A percentile compares a stretch with the other conserved stretches of the same genome.
Conservation (phyloP, 2,797 vertebrate species). For the Falco naumanni region DNA sequence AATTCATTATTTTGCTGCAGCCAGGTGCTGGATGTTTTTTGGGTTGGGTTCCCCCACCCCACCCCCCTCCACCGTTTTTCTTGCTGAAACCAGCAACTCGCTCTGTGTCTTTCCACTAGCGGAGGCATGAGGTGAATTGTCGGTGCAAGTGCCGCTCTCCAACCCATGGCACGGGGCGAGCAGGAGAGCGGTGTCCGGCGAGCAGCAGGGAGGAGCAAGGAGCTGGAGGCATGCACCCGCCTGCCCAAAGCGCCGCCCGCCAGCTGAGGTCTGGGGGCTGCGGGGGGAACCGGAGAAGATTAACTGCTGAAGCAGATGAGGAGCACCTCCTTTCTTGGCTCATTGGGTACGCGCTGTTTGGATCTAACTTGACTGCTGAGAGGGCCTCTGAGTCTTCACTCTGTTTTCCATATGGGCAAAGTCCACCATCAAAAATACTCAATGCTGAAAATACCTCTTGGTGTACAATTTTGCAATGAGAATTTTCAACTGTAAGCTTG, state of each 20-base stretch:
- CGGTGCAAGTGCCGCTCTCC: accelerated
- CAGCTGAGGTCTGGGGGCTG: slow-evolving; percentile 24
- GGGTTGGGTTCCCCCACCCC: background rate
- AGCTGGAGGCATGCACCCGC: background rate
- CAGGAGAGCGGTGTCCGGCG: background rate
- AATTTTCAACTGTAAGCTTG: background rate
- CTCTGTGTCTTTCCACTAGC: background rate
- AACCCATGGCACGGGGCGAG: accelerated
- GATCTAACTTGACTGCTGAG: slow-evolving; percentile 27
- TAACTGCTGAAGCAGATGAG: slow-evolving; percentile 17
- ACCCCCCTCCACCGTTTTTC: background rate
- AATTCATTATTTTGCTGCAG: slow-evolving; percentile 72
- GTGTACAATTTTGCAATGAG: background rate
- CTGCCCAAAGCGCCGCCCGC: background rate
- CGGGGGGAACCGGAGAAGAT: background rate
- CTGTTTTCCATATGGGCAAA: slow-evolving; percentile 60
- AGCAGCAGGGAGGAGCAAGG: background rate
- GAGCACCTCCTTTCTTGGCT: slow-evolving; percentile 59
- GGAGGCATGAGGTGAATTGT: background rate
- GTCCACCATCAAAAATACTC: background rate
- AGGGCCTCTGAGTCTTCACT: slow-evolving; percentile 4
- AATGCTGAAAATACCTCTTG: background rate
- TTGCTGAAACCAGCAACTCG: slow-evolving; percentile 13
- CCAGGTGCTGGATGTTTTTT: slow-evolving; percentile 64
- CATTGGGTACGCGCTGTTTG: background rate